A percentile compares a stretch with the other conserved stretches of the same genome.
phyloP scores from a whole-genome alignment of 2,797 vertebrate genomes.

The Cephalopachus bancanus region DNA sequence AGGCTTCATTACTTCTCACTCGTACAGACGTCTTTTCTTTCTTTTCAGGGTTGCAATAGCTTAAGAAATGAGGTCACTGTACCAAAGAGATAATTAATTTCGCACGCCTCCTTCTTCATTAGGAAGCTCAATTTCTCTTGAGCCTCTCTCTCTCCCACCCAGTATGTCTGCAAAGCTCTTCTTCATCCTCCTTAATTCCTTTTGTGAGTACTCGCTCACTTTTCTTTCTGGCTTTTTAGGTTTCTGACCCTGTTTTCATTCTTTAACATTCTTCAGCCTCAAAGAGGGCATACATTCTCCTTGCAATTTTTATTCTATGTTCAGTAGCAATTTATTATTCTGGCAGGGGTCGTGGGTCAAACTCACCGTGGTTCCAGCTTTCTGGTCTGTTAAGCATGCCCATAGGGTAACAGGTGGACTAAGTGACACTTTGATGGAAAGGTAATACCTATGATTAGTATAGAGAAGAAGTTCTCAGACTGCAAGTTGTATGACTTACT shows the following conservation, averaged over 20 bases:
- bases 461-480: neutral
- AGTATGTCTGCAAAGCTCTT: conserved; percentile 14
- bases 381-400: neutral
- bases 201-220: neutral
- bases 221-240: neutral
- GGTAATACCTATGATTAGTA: neutral
- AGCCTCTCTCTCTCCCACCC: neutral
- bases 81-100: conserved; percentile 71
- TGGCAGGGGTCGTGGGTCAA: neutral
- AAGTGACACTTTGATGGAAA: no score
- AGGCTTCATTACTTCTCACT: conserved; percentile 61
- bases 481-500: neutral
- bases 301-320: neutral
- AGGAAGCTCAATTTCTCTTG: conserved; percentile 62
- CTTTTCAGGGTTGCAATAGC: conserved; percentile 32
- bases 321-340: neutral
- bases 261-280: neutral
- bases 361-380: neutral
- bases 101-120: conserved; percentile 57
- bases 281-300: neutral
- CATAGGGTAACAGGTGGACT: neutral
- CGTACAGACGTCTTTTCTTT: conserved; percentile 56
- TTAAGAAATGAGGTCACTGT: conserved; percentile 71
- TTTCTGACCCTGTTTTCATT: conserved; percentile 26
- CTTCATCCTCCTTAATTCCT: conserved; percentile 30